Conservation (phyloP, 2,797 vertebrate species). For the Pogoniulus pusillus region DNA sequence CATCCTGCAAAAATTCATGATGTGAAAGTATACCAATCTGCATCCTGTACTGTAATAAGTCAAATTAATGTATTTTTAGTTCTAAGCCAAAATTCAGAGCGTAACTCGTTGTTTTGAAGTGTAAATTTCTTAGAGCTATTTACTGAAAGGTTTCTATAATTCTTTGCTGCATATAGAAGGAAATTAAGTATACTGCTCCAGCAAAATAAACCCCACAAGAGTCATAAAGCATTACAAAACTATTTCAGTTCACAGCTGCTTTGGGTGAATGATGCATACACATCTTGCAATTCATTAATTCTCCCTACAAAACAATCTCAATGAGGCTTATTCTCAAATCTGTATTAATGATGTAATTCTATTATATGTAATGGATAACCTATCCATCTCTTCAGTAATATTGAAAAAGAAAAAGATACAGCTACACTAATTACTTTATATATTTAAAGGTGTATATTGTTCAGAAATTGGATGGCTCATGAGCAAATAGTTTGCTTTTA, state of each 20-base stretch:
- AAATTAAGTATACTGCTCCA: neutral
- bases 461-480: neutral
- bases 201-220: neutral
- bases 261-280: neutral
- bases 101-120: neutral
- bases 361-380: neutral
- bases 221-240: slow-evolving; percentile 25
- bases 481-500: neutral
- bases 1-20: neutral
- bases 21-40: neutral
- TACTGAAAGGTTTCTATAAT: neutral
- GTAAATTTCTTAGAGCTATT: neutral
- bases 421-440: neutral
- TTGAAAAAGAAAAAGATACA: neutral
- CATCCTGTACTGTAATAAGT: neutral
- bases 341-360: slow-evolving; percentile 35
- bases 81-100: neutral
- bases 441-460: neutral
- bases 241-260: slow-evolving; percentile 36
- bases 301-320: slow-evolving; percentile 36
- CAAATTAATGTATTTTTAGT: neutral
- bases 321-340: slow-evolving; percentile 10
- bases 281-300: slow-evolving; percentile 23
- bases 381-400: neutral
- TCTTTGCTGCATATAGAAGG: neutral